These are phyloP conservation scores for Pterocles burchelli DNA, from an alignment of 2,113 vertebrate species.

Conservation along the genomic window DNA sequence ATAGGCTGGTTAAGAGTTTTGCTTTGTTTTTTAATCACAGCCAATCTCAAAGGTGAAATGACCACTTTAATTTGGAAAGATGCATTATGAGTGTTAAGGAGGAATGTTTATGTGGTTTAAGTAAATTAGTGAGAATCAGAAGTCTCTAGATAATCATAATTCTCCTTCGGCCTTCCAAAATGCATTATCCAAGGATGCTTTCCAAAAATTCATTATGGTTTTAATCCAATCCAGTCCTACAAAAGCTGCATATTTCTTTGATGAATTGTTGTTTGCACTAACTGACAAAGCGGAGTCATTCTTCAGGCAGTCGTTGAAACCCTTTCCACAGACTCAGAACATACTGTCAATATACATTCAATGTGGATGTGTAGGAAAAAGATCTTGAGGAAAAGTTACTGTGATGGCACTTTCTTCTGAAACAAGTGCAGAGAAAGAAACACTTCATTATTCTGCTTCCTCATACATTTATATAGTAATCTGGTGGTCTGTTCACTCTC, in stretches of 20 bases:
- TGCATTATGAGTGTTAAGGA: slow-evolving; percentile 17
- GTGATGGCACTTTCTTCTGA: background rate
- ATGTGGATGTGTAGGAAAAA: background rate
- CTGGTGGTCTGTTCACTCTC: background rate
- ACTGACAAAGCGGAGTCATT: slow-evolving; percentile 51
- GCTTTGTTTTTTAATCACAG: background rate
- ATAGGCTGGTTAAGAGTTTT: background rate
- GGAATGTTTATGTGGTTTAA: slow-evolving; percentile 36
- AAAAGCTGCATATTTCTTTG: slow-evolving; percentile 57
- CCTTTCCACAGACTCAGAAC: slow-evolving; percentile 15
- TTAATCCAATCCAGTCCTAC: slow-evolving; percentile 66
- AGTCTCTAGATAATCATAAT: slow-evolving; percentile 46
- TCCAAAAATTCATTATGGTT: slow-evolving; percentile 43
- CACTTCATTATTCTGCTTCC: background rate
- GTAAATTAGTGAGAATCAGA: slow-evolving; percentile 37
- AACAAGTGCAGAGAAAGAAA: background rate
- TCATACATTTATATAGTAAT: background rate
- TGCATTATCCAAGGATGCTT: background rate
- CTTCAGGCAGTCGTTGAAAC: slow-evolving; percentile 34
- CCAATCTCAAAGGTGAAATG: slow-evolving; percentile 17
- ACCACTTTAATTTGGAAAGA: slow-evolving; percentile 31
- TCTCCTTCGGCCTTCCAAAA: slow-evolving; percentile 57
- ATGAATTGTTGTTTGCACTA: slow-evolving; percentile 70
- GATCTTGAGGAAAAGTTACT: background rate
- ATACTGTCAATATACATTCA: background rate